Evolutionary conservation across 2,113 vertebrate species (phyloP), one percentile per base, ranked within the genome.

Genomic region (Elephas maximus): DNA sequence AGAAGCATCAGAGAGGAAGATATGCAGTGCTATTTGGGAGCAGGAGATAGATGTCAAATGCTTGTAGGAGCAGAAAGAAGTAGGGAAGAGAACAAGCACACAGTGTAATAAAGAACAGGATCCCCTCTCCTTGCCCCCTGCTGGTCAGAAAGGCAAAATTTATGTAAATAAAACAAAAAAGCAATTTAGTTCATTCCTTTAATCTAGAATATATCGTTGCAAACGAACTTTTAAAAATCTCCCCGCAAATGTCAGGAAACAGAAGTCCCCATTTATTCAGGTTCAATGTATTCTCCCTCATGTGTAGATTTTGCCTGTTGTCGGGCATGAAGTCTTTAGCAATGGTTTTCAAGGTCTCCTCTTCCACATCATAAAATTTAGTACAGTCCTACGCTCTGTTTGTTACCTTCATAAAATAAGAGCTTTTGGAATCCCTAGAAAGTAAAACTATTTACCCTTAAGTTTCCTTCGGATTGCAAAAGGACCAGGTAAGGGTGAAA

Each of bases 141-240:
- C 20, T 91, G 7, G 62, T 53, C 78, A 81, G 57, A 44, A 37
- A 48, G 80, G 17, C 62, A 92, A 86, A 90, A 83, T 37, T 48
- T 88, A 90, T 45, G 82, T 41, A 87, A 89, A 88, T 83, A 77
- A 80, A 91, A 79, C 21, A 89, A 71, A n/a, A 73, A 53, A 69
- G 86, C 77, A 76, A 37, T 90, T 96, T 95, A 92, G 81, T 90
- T 93, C 30, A 88, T 95, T 51, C 18, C n/a, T 92, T 74, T 91
- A 84, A 88, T 73, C 44, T 63, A 88, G 76, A 65, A 74, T 71
- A 83, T 85, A 76, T 21, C 84, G 62, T 92, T 74, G 33, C 10
- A 88, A 81, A 60, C 10, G 85, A 81, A 60, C n/a, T 94, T 37
- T 96, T 87, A 88, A 69, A 94, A 92, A 88, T 77, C 71, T 90